These are phyloP conservation scores for Morpho helenor DNA, from an alignment of 2,888 invertebrate genomes.

Conservation along the genomic window DNA sequence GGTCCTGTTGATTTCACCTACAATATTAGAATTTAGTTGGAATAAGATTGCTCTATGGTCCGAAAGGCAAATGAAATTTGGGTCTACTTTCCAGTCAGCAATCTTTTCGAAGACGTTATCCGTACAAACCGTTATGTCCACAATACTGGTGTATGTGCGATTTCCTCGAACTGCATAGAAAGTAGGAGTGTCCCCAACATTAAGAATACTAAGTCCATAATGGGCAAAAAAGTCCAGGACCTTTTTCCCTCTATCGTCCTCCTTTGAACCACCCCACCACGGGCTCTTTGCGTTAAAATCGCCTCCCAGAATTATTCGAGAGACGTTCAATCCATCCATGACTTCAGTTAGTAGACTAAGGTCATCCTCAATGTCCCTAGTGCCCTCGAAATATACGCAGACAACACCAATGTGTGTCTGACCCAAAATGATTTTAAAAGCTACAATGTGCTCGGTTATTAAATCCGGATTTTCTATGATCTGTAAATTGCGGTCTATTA, in stretches of 20 bases:
- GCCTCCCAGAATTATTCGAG: not conserved
- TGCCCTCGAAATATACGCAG: not conserved
- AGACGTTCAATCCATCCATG: not conserved
- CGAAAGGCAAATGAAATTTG: not conserved
- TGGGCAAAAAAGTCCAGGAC: not conserved
- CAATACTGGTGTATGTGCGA: not conserved
- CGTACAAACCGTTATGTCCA: not conserved
- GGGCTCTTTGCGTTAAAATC: slow-evolving; percentile 10
- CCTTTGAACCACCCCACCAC: slow-evolving; percentile 12
- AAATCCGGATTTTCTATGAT: not conserved
- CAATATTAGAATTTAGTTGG: not conserved
- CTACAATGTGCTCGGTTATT: not conserved
- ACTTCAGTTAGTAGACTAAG: not conserved
- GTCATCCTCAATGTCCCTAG: not conserved
- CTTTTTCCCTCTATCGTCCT: not conserved
- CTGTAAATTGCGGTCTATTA: not conserved
- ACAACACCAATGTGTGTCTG: not conserved
- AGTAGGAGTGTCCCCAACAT: slow-evolving; percentile 4
- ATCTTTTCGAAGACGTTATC: not conserved
- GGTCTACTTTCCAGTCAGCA: not conserved
- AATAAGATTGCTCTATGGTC: slow-evolving; percentile 1
- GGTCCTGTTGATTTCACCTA: not conserved
- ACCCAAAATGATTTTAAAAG: not conserved
- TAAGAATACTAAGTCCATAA: not conserved
- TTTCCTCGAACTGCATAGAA: not conserved